Base-by-base conservation (phyloP, 64 coral and sea anemone genomes). In the Pocillopora damicornis region DNA sequence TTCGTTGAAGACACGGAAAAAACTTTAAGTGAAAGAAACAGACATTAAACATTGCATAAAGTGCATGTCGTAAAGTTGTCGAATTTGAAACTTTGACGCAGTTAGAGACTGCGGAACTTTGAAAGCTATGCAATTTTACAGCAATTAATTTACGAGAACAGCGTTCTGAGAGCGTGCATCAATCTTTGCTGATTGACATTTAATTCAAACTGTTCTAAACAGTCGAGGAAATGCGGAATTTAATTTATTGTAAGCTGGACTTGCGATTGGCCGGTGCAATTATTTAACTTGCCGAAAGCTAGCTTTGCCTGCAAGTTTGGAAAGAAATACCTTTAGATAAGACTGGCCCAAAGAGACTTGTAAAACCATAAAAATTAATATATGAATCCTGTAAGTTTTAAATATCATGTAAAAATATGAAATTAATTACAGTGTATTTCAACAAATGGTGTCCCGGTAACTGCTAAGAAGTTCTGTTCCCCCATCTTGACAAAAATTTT, bases 51-150 rank as follows among this genome's bases (percentile, higher is more conserved):
- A 71, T 71, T 71, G 66, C 61, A 69, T n/a, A 59, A 51, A 51
- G 51, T 59, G 20, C 22, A 11, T 57, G 59, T 23, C 18, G 20
- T 22, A 56, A 15, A 64, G 37, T 51, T 23, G 67, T 25, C 16
- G 63, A 13, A 51, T 66, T 81, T 81, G 35, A 62, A 64, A 81
- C 79, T 81, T 81, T 81, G 60, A 81, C 60, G 14, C 79, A 82
- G 36, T 65, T 65, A 38, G 15, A 82, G 65, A 65, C 62, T 45
- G 61, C 14, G 6, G 14, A 25, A 67, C 45, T 85, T 85, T 85
- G 37, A 3, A 72, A 85, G 81, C 63, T 85, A 57, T 57, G 65
- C 61, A 85, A 85, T 56, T 85, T 71, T 57, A 8, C 79, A 36
- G 79, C 58, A 79, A 61, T 60, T 67, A 68, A 13, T 67, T 42